Conservation (phyloP, 2,888 invertebrate species). For the Eupithecia subumbrata region DNA sequence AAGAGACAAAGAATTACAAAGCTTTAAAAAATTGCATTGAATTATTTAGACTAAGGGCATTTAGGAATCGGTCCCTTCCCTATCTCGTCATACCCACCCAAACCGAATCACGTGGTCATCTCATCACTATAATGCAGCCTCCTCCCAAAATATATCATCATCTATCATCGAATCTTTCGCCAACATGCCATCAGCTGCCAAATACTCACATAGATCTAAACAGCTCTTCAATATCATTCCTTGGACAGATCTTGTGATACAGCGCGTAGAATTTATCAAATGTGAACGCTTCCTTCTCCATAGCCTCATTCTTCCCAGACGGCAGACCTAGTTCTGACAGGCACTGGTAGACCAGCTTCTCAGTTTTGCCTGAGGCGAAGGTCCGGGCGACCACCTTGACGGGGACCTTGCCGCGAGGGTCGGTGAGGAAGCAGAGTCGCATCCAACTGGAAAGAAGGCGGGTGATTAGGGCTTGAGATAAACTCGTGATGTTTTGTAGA, state of each 20-base stretch:
- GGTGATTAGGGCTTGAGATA: conserved; percentile 40
- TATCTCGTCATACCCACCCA: too few relatives aligned
- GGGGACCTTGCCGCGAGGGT: conserved; percentile 97
- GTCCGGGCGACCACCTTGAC: conserved; percentile 98
- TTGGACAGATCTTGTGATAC: conserved; percentile 99
- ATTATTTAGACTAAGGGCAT: too few relatives aligned
- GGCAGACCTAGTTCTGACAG: conserved; percentile 96
- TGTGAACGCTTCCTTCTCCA: conserved; percentile 97
- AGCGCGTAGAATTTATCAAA: conserved; percentile 99
- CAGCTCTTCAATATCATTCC: conserved; percentile 99
- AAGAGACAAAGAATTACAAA: too few relatives aligned
- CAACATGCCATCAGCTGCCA: too few relatives aligned
- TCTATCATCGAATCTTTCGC: too few relatives aligned
- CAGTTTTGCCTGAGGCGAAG: conserved; percentile 99
- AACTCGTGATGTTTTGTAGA: not conserved
- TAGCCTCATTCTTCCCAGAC: conserved; percentile 97
- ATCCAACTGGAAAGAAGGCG: conserved; percentile 94
- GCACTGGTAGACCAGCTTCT: conserved; percentile 98
- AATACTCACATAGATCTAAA: conserved; percentile 96
- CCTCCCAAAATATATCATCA: too few relatives aligned
- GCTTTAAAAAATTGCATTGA: too few relatives aligned
- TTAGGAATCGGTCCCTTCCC: too few relatives aligned
- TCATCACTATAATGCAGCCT: too few relatives aligned
- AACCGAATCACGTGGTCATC: too few relatives aligned
- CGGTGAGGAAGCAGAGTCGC: conserved; percentile 96